Conservation (phyloP, 2,888 invertebrate genomes). For the Kuschelorhynchus macadamiae region DNA sequence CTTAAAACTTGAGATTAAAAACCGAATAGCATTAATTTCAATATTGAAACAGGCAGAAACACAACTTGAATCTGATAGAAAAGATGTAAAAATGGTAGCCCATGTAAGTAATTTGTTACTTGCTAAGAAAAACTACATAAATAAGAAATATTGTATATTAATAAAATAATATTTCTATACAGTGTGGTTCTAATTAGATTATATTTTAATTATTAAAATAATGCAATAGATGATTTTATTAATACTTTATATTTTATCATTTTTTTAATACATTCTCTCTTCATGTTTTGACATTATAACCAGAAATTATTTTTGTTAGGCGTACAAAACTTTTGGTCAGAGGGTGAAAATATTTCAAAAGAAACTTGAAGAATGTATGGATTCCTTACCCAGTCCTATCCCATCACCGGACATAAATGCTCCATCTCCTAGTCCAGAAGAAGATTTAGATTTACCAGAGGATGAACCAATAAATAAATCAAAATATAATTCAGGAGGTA, state of each 20-base stretch:
- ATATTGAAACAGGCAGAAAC: constrained; percentile 85
- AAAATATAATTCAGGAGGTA: constrained; percentile 18
- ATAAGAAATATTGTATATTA: not conserved
- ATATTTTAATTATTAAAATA: too few relatives aligned
- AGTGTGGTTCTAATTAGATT: too few relatives aligned
- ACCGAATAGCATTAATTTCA: constrained; percentile 83
- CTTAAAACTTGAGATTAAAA: constrained; percentile 86
- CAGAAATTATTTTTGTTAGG: constrained; percentile 73
- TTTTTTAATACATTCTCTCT: too few relatives aligned
- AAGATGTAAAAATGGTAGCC: constrained; percentile 95
- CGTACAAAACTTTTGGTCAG: constrained; percentile 93
- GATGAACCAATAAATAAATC: constrained; percentile 35
- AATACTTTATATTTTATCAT: too few relatives aligned
- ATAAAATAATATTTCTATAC: too few relatives aligned
- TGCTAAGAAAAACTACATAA: too few relatives aligned
- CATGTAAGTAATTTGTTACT: constrained; percentile 78
- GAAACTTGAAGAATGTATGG: constrained; percentile 86
- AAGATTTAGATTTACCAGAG: constrained; percentile 82
- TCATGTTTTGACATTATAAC: too few relatives aligned
- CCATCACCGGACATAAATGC: constrained; percentile 79
- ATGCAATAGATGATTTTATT: too few relatives aligned
- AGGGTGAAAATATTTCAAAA: constrained; percentile 89
- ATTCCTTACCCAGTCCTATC: constrained; percentile 79
- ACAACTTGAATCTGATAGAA: constrained; percentile 90
- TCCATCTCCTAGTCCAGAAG: constrained; percentile 86